Conservation (phyloP, 2,113 vertebrate genomes). For the Porphyrio hochstetteri region DNA sequence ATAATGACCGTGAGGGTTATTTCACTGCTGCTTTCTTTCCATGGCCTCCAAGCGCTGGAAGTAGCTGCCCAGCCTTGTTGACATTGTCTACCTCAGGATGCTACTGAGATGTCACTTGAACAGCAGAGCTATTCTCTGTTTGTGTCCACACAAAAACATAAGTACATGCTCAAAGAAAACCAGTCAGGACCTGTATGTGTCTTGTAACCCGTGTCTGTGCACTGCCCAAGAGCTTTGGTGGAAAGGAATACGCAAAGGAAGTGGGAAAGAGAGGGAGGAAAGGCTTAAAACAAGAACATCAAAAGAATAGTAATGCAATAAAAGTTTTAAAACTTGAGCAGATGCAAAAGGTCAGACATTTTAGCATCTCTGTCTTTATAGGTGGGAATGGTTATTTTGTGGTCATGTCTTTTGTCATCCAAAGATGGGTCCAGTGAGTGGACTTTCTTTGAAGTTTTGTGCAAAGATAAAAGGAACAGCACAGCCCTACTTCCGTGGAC, state of each 20-base stretch:
- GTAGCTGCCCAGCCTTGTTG: neutral
- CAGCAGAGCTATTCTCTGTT: neutral
- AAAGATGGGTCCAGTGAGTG: neutral
- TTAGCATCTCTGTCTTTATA: neutral
- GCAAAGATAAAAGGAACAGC: neutral
- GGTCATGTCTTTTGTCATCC: neutral
- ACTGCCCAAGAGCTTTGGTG: neutral
- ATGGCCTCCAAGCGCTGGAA: neutral
- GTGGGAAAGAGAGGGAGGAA: neutral
- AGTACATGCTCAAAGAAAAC: fast-evolving
- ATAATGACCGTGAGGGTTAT: neutral
- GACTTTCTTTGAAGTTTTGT: neutral
- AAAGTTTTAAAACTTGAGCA: neutral
- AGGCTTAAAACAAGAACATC: neutral
- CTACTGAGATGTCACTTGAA: neutral
- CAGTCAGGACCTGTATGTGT: neutral
- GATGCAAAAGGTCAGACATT: neutral
- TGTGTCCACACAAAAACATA: neutral
- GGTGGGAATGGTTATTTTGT: neutral
- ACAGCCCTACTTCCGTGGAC: neutral
- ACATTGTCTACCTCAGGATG: neutral
- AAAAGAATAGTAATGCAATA: neutral
- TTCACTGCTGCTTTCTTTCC: neutral
- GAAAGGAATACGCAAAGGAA: neutral
- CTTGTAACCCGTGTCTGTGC: fast-evolving